Evolutionary conservation across 92 coral and sea anemone species (phyloP).

Genomic region (Meandrina meandrites): DNA sequence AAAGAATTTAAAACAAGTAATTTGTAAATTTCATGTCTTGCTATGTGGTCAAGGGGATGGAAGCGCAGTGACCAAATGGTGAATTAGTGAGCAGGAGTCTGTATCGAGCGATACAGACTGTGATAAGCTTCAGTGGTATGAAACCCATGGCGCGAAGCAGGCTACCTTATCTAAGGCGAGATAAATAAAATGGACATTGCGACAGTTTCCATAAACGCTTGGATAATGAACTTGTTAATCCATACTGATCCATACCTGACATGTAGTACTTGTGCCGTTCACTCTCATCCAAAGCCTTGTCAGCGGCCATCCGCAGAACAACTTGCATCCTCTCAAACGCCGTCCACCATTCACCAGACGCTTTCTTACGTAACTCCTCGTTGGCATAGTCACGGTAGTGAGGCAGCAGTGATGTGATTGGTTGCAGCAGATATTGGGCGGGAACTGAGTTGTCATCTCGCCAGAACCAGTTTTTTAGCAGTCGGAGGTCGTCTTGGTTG

Average conservation of each 20-base stretch:
- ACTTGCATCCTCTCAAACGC: conserved; percentile 86
- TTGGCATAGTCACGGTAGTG: conserved; percentile 72
- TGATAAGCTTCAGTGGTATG: too few species aligned
- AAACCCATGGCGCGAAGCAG: too few species aligned
- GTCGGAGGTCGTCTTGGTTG: conserved; percentile 53
- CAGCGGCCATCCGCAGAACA: conserved; percentile 74
- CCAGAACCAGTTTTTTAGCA: conserved; percentile 72
- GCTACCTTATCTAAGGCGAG: too few species aligned
- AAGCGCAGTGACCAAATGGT: too few species aligned
- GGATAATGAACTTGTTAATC: background rate
- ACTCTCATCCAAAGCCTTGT: conserved; percentile 51
- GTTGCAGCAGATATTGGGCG: conserved; percentile 75
- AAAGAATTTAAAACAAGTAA: too few species aligned
- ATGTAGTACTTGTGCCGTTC: conserved; percentile 75
- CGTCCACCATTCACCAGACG: conserved; percentile 83
- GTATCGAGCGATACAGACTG: too few species aligned
- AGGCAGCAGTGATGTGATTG: conserved; percentile 77
- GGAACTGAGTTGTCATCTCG: conserved; percentile 83
- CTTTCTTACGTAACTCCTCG: conserved; percentile 71
- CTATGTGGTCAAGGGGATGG: too few species aligned
- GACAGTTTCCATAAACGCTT: background rate
- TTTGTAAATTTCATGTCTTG: background rate
- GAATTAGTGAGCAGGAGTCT: too few species aligned
- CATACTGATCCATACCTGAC: conserved; percentile 60
- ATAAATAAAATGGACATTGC: too few species aligned